phyloP scores from a whole-genome alignment of 2,113 vertebrate species.

The Vidua chalybeata region DNA sequence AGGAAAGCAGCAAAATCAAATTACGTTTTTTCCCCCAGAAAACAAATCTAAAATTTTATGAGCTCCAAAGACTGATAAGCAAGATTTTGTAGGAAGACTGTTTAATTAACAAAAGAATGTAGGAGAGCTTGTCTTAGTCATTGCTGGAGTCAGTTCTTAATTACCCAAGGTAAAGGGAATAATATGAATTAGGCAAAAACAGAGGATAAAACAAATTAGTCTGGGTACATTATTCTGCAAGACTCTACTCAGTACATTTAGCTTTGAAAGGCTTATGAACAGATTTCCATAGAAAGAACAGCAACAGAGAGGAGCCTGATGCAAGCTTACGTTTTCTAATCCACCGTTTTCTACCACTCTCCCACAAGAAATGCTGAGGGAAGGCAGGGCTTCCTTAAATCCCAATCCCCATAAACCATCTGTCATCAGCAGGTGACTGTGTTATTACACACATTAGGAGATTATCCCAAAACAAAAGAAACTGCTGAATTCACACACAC shows the following conservation, averaged over 20 bases:
- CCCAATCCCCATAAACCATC: not conserved
- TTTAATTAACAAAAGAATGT: conserved; percentile 48
- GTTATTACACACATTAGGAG: not conserved
- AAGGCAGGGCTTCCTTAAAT: conserved; percentile 15
- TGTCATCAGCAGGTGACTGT: not conserved
- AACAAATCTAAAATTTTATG: not conserved
- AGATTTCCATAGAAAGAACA: not conserved
- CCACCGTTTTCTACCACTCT: not conserved
- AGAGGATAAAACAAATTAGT: conserved; percentile 50
- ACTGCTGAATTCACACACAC: not conserved
- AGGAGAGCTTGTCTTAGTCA: conserved; percentile 37
- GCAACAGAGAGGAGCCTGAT: not conserved
- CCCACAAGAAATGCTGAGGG: conserved; percentile 21
- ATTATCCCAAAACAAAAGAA: conserved; percentile 27
- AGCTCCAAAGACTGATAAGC: conserved; percentile 31
- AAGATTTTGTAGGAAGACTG: conserved; percentile 14
- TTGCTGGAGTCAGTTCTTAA: conserved; percentile 42
- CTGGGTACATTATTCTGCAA: conserved; percentile 24
- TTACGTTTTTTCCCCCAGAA: not conserved
- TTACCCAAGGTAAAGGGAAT: conserved; percentile 28
- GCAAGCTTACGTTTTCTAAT: not conserved
- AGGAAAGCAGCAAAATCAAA: not conserved
- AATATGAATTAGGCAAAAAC: conserved; percentile 37
- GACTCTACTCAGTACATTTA: not conserved
- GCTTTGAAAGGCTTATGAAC: conserved; percentile 10